Base-by-base conservation (phyloP, 1,140 invertebrate genomes). In the Lasioglossum albipes region DNA sequence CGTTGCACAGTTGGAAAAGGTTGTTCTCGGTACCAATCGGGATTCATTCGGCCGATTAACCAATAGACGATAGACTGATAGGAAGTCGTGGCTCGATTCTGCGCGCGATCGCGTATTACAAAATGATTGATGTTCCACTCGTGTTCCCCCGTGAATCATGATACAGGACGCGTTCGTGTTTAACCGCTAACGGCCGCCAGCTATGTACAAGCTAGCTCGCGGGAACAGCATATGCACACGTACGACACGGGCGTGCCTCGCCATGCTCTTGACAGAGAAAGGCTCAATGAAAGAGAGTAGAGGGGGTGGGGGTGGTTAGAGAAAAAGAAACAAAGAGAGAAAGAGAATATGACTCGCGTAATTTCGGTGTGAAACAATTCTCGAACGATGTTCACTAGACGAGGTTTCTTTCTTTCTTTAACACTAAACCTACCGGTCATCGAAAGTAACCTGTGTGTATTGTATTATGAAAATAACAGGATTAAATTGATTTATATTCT, bases 141-240 rank as follows among this genome's bases (percentile, higher is more conserved):
- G 73, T 85, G 83, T 67, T 76, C 75, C 69, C 65, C 66, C 64
- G 64, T 88, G 85, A 89, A 88, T 89, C 87, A 83, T 57, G 85
- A 89, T 82, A 89, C 87, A 87, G 79, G 83, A 87, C 85, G 85
- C 83, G 85, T 88, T 75, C 74, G 74, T 83, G 87, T 86, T 89
- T 81, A 88, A 88, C 84, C 59, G 84, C 75, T 81, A 81, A 83
- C 82, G 64, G 83, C 54, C 61, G 31, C 12, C 57, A 59, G 57
- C 57, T 59, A 59, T 22, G 9, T 13, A 9, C n/a, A n/a, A n/a
- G 57, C 57, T 13, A 20, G 52, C 68, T 81, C 73, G 66, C 12
- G 52, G 18, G 52, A 54, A 16, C 65, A 75, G 76, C 76, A 74
- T 72, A 82, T 82, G 62, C 77, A 79, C 69, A 80, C 62, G 76